Evolutionary conservation across 2,797 vertebrate genomes (phyloP), one percentile per base, ranked within the genome.

Genomic region (Scolopax bukidnonensis): DNA sequence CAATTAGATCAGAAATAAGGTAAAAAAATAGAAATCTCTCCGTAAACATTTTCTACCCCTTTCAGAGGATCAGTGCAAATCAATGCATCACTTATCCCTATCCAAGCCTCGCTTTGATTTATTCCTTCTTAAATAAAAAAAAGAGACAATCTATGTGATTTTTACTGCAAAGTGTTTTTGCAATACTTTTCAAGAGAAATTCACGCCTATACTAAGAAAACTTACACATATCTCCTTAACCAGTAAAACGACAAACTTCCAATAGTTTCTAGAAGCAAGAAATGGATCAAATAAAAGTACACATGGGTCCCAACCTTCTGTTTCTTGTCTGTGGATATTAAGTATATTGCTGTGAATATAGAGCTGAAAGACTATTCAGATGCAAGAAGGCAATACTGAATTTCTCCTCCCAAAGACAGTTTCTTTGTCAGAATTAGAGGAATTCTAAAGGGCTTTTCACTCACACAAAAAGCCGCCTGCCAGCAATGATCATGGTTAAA

Each of bases 401-500:
- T 95, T 96, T 97, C 92, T 97, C 90, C 94, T 96, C 90, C 76
- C 73, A 89, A 93, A 95, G 96, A 95, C 93, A 94, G 92, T 95
- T 95, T 95, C 96, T 96, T 95, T 97, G 95, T 96, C 81, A 96
- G 94, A 97, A 97, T 97, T 94, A 97, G 93, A 93, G 86, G 96
- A 95, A 95, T 96, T 96, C 94, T 97, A 96, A 96, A 96, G 92
- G 89, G 69, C 94, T 93, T 96, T 96, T 97, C 92, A 95, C 71
- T 94, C 7, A 0, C 84, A 95, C 93, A 96, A 95, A 97, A 96
- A 95, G 95, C 96, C 7, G 81, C 94, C 93, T 96, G 96, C 96
- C 94, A 97, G 92, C 96, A 96, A 94, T 95, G 96, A 96, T 96
- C 96, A 95, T 67, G 94, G 94, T 96, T 96, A 95, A 97, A 97